Evolutionary conservation across 1,140 invertebrate genomes (phyloP).

Genomic region (Drosophila simulans): DNA sequence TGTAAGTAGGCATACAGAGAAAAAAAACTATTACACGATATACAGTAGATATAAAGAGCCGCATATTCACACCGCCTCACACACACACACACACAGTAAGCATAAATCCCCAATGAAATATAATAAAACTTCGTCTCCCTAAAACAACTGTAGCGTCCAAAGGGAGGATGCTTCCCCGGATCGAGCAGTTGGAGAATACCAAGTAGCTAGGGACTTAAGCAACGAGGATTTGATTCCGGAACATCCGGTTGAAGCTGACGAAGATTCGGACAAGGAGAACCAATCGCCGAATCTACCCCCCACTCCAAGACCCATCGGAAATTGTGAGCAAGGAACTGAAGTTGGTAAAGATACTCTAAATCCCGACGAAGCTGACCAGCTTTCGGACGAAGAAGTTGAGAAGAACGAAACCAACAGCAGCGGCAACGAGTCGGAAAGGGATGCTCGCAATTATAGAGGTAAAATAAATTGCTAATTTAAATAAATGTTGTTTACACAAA

Average conservation of each 20-base stretch:
- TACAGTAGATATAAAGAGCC: not conserved
- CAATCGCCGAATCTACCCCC: not conserved
- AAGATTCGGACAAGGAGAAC: not conserved
- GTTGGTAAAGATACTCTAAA: not conserved
- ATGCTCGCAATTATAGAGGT: not conserved
- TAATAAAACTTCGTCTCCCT: not conserved
- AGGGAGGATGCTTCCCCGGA: not conserved
- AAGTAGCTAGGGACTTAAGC: not conserved
- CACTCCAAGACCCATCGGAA: not conserved
- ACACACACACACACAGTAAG: not conserved
- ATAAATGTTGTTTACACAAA: not conserved
- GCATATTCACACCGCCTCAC: not conserved
- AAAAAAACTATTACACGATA: not conserved
- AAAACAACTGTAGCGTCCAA: not conserved
- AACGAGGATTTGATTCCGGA: not conserved
- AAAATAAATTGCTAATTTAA: not conserved
- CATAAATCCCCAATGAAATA: not conserved
- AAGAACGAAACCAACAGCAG: not conserved
- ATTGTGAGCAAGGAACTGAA: not conserved
- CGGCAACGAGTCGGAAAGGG: too few species aligned
- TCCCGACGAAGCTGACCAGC: not conserved
- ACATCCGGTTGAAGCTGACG: not conserved
- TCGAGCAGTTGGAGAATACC: not conserved
- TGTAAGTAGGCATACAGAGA: not conserved
- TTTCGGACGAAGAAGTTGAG: not conserved